Conservation (phyloP, 2,888 invertebrate species). For the Drosophila lacicola region DNA sequence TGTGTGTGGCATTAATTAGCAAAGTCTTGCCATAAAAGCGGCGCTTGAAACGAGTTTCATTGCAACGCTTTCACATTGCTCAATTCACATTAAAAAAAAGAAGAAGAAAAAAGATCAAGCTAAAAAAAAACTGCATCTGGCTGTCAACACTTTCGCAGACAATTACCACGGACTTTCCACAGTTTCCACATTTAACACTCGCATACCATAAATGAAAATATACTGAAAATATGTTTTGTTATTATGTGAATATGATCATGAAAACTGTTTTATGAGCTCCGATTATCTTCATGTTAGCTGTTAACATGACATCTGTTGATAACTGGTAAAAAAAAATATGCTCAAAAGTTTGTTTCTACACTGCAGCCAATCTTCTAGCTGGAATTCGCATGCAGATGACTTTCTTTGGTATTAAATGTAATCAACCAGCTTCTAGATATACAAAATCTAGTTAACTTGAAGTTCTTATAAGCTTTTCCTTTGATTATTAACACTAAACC, state of each 20-base stretch:
- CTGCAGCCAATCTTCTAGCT: too few relatives aligned
- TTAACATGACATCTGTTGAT: not conserved
- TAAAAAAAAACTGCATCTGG: slow-evolving; percentile 19
- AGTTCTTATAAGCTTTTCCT: not conserved
- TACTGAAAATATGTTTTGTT: not conserved
- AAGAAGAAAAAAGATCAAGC: not conserved
- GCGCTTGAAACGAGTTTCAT: slow-evolving; percentile 55
- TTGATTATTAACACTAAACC: not conserved
- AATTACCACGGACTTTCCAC: slow-evolving; percentile 60
- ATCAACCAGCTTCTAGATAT: not conserved
- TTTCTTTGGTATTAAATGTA: too few relatives aligned
- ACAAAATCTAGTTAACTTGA: not conserved
- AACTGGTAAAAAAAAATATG: too few relatives aligned
- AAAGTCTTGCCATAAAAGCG: slow-evolving; percentile 52
- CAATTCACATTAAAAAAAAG: slow-evolving; percentile 31
- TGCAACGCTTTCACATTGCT: slow-evolving; percentile 66
- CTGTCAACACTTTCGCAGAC: slow-evolving; percentile 74
- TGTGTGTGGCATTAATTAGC: slow-evolving; percentile 61
- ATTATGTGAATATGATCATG: slow-evolving; percentile 2
- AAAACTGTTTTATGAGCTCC: not conserved
- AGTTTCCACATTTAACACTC: slow-evolving; percentile 26
- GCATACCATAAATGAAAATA: not conserved
- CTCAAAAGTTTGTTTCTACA: too few relatives aligned
- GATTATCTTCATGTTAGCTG: not conserved
- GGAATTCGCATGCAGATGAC: too few relatives aligned